Base-by-base conservation (phyloP, 2,888 invertebrate species). In the Pecten maximus region DNA sequence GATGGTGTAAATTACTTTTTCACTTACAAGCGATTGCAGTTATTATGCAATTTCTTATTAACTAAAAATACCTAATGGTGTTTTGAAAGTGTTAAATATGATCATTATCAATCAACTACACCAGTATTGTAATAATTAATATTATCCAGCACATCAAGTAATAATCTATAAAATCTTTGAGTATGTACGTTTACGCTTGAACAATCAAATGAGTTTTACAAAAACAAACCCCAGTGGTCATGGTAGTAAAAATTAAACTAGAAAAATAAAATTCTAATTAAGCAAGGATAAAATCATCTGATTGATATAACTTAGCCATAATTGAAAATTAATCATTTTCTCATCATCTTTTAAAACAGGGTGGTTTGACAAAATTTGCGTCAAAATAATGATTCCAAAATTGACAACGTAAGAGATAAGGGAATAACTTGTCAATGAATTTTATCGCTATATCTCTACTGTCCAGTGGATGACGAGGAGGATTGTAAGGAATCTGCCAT, bases 291-390 rank as follows among this genome's bases (percentile, higher is more conserved):
- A 74, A 74, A 74, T 35, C 74, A 6, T 74, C 74, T 0, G 35
- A 74, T 74, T 74, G 74, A 74, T 74, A 74, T 6, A 74, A 28
- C 74, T 28, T 2, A 35, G 28, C 28, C 35, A 28, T 74, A 74
- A 74, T 74, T 28, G 74, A 74, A 74, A 74, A 74, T 74, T 74
- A 74, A 74, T 74, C 74, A 35, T 74, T 74, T 74, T 23, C 74
- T 74, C 74, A 35, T 74, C 74, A 12, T 35, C 74, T 74, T 6
- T 74, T 74, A 74, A 74, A 74, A 28, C 35, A 74, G 74, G 35
- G 35, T 6, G 74, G 35, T 74, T 74, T 10, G 6, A 35, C 74
- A 74, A 74, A 74, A 74, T 74, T 35, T 74, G 74, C 28, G 35
- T 74, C 23, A 74, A 74, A 74, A 74, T 74, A 74, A 74, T 28